Evolutionary conservation across 2,113 vertebrate species (phyloP).

Genomic region (Corythoichthys haematopterus): DNA sequence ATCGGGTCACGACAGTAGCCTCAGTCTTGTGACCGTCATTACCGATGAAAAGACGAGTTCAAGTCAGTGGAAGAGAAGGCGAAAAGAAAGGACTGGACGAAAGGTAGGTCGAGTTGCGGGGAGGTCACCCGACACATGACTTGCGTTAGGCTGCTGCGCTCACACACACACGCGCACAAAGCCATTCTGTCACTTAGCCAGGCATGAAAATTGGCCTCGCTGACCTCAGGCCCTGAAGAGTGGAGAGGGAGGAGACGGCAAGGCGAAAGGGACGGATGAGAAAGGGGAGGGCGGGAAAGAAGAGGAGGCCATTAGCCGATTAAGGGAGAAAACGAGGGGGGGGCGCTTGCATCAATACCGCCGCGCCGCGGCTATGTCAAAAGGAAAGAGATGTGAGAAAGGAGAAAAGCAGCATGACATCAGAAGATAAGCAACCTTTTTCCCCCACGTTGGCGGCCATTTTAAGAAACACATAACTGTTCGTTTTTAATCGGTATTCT

Average conservation of each 20-base stretch:
- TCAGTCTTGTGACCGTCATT: neutral
- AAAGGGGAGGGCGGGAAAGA: slow-evolving; percentile 58
- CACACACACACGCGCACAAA: slow-evolving; percentile 54
- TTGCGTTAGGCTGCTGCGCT: slow-evolving; percentile 55
- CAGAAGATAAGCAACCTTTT: neutral
- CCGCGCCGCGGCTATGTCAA: slow-evolving; percentile 52
- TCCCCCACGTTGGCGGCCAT: neutral
- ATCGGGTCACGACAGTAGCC: neutral
- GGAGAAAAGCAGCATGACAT: slow-evolving; percentile 13
- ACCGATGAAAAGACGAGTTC: neutral
- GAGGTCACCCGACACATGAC: slow-evolving; percentile 66
- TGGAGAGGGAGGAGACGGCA: slow-evolving; percentile 46
- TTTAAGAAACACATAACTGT: neutral
- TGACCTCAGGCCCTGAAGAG: slow-evolving; percentile 59
- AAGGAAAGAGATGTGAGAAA: slow-evolving; percentile 55
- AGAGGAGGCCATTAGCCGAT: slow-evolving; percentile 75
- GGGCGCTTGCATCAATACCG: slow-evolving; percentile 61
- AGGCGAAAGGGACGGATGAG: slow-evolving; percentile 45
- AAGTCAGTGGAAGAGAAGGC: slow-evolving; percentile 8
- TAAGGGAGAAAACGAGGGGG: slow-evolving; percentile 55
- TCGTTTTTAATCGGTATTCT: neutral
- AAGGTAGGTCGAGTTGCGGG: slow-evolving; percentile 51
- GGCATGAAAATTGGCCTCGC: slow-evolving; percentile 70
- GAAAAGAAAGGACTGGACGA: slow-evolving; percentile 30
- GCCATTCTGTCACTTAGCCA: slow-evolving; percentile 68